Base-by-base conservation (phyloP, 2,113 vertebrate genomes). In the Hydropotes inermis region DNA sequence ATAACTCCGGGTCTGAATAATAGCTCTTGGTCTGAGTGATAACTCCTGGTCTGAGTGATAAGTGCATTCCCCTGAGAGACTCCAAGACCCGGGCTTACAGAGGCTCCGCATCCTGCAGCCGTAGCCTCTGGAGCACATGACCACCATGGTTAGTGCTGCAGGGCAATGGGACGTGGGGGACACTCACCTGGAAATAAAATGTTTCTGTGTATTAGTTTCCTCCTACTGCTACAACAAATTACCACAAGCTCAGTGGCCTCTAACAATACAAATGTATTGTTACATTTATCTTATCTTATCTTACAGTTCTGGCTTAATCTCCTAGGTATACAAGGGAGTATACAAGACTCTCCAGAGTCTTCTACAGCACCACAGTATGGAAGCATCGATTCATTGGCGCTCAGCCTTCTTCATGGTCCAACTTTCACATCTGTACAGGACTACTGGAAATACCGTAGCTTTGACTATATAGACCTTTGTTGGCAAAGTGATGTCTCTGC, bases 321-420 rank as follows among this genome's bases (percentile, higher is more conserved):
- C 70, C 21, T 43, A 7, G 12, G 36, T 14, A 27, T 3, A 23
- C 70, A 76, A 76, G 23, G 39, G 70, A n/a, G n/a, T n/a, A n/a
- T n/a, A n/a, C n/a, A n/a, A n/a, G n/a, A 27, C 39, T 76, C 70
- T 76, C 23, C 43, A 76, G 70, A 27, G 39, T 76, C 12, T 43
- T 43, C 70, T 76, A 13, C 23, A 76, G 6, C 70, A 76, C 70
- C 12, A 43, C 39, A 43, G 6, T 76, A 43, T 25, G 43, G 4
- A 76, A 76, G 12, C 70, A 43, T 27, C 0, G 0, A 7, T 43
- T 76, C 3, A 0, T 4, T 43, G 70, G 39, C 14, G 39, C 23
- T 76, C 39, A 76, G 39, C 39, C 12, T 76, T 27, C 39, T 43
- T 76, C 43, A 43, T 8, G 39, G 12, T 76, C 23, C 23, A 43